phyloP scores from a whole-genome alignment of 1,140 invertebrate genomes.

The Centruroides sculpturatus region DNA sequence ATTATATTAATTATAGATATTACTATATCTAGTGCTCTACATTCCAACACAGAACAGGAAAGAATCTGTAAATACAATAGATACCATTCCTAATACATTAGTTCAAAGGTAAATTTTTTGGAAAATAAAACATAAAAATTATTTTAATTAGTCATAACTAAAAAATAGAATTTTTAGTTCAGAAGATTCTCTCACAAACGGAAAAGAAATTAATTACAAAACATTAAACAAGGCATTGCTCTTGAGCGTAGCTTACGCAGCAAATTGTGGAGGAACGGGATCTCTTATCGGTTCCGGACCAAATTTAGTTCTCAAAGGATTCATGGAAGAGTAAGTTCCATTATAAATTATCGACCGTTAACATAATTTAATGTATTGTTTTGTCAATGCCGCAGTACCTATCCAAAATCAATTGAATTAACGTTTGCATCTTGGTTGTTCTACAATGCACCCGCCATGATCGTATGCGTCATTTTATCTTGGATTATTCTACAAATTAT shows the following conservation, averaged over 20 bases:
- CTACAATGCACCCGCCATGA: constrained; percentile 47
- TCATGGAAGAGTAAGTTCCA: constrained; percentile 14
- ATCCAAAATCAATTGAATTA: constrained; percentile 24
- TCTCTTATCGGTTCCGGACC: constrained; percentile 30
- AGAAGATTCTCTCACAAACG: too few relatives aligned
- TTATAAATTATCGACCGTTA: background rate
- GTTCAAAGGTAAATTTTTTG: too few relatives aligned
- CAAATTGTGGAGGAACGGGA: constrained; percentile 32
- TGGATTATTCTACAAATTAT: constrained; percentile 49
- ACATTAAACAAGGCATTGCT: constrained; percentile 15
- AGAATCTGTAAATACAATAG: too few relatives aligned
- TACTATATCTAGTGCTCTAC: too few relatives aligned
- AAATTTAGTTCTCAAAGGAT: constrained; percentile 26
- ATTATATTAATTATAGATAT: too few relatives aligned
- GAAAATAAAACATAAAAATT: too few relatives aligned
- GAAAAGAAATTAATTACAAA: too few relatives aligned
- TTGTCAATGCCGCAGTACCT: constrained; percentile 1
- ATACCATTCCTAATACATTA: too few relatives aligned
- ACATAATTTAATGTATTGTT: background rate
- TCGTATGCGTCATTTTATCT: constrained; percentile 51
- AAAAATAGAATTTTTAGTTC: too few relatives aligned
- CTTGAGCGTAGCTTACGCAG: constrained; percentile 26
- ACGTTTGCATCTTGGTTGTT: constrained; percentile 65
- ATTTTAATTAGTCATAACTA: too few relatives aligned
- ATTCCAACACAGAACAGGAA: too few relatives aligned